Evolutionary conservation across 2,113 vertebrate genomes (phyloP).

Genomic region (Passer domesticus): DNA sequence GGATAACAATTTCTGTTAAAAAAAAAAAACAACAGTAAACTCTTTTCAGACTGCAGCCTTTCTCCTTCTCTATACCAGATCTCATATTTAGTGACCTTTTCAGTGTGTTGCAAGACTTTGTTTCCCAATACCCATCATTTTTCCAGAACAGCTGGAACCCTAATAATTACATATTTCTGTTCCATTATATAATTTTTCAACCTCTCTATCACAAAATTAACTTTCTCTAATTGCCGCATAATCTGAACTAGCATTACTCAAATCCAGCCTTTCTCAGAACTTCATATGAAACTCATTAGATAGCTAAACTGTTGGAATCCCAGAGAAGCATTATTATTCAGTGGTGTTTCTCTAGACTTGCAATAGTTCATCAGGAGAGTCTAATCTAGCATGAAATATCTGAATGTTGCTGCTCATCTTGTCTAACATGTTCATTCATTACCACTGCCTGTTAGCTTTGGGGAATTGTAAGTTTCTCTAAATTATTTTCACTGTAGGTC

Average conservation of each 20-base stretch:
- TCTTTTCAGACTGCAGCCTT: background rate
- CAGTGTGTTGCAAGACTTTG: background rate
- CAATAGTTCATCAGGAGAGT: background rate
- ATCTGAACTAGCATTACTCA: background rate
- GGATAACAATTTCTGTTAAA: background rate
- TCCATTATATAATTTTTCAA: background rate
- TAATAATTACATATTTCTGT: background rate
- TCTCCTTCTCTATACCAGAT: background rate
- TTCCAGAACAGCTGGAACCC: background rate
- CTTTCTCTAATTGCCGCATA: background rate
- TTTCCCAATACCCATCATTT: accelerated
- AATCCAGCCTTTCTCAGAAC: background rate
- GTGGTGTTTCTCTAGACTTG: background rate
- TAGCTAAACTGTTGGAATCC: background rate
- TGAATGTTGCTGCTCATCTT: accelerated
- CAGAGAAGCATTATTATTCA: background rate
- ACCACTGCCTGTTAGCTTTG: background rate
- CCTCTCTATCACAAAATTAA: background rate
- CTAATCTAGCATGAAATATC: background rate
- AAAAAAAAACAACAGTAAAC: background rate
- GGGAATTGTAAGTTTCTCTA: background rate
- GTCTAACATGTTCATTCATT: background rate
- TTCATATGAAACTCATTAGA: background rate
- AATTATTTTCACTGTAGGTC: background rate
- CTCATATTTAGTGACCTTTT: background rate